Conservation (phyloP, 1,140 invertebrate species). For the Paralvinella palmiformis region DNA sequence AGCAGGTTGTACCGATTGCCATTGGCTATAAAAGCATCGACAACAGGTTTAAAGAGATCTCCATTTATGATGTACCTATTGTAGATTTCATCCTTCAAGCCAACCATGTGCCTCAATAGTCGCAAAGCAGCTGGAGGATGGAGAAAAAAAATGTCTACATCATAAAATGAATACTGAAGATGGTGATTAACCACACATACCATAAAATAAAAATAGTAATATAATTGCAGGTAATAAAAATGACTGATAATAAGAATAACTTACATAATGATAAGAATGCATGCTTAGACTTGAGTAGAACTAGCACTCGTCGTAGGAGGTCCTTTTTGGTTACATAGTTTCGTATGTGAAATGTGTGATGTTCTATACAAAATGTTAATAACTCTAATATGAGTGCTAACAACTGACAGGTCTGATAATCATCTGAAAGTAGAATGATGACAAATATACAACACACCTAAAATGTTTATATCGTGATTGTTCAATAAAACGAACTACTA, state of each 20-base stretch:
- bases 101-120: conserved; percentile 94
- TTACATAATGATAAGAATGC: conserved; percentile 92
- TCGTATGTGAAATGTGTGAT: conserved; percentile 98
- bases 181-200: not conserved
- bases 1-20: conserved; percentile 96
- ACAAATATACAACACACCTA: too few species aligned
- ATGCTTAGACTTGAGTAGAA: conserved; percentile 95
- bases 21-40: conserved; percentile 93
- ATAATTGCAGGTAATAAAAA: not conserved
- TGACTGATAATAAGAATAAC: conserved; percentile 28
- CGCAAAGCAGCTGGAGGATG: conserved; percentile 68
- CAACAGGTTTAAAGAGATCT: conserved; percentile 89
- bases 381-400: conserved; percentile 90
- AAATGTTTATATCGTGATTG: too few species aligned
- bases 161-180: not conserved
- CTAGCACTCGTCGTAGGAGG: conserved; percentile 85
- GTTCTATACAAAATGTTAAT: conserved; percentile 98
- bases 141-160: not conserved
- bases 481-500: too few species aligned
- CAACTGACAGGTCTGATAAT: conserved; percentile 92
- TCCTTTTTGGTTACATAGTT: conserved; percentile 97
- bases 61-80: conserved; percentile 94
- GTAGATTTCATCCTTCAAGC: conserved; percentile 97
- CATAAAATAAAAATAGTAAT: not conserved
- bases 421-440: conserved; percentile 73